Conservation (phyloP, 2,888 invertebrate genomes). For the Lasioglossum calceatum region DNA sequence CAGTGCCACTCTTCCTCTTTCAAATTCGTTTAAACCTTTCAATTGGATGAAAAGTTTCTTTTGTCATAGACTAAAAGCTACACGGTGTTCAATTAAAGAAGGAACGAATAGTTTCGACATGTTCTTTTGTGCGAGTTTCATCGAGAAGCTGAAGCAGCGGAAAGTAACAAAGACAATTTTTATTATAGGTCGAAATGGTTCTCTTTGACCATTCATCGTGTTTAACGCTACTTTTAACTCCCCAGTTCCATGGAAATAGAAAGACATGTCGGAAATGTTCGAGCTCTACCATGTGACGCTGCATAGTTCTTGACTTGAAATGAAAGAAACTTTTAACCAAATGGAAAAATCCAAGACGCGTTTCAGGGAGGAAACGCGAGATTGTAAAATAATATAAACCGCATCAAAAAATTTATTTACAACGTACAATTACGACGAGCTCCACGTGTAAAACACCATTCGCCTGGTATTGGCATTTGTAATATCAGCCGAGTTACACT, state of each 20-base stretch:
- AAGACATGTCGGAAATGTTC: too few species aligned
- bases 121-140: background rate
- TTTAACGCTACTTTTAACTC: background rate
- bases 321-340: background rate
- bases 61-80: too few species aligned
- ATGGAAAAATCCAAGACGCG: background rate
- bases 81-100: too few species aligned
- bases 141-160: conserved; percentile 1
- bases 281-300: background rate
- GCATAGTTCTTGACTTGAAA: background rate
- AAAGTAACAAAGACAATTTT: background rate
- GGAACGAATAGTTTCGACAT: too few species aligned
- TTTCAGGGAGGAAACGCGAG: background rate
- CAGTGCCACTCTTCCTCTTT: background rate
- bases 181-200: too few species aligned
- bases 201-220: background rate
- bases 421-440: background rate
- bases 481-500: background rate
- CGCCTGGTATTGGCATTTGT: background rate
- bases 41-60: background rate
- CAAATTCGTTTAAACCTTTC: background rate
- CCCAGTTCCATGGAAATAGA: background rate
- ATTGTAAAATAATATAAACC: background rate
- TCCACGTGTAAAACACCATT: background rate
- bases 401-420: background rate